These are phyloP conservation scores for Proisotoma minuta DNA, from an alignment of 2,888 invertebrate species.

Conservation along the genomic window DNA sequence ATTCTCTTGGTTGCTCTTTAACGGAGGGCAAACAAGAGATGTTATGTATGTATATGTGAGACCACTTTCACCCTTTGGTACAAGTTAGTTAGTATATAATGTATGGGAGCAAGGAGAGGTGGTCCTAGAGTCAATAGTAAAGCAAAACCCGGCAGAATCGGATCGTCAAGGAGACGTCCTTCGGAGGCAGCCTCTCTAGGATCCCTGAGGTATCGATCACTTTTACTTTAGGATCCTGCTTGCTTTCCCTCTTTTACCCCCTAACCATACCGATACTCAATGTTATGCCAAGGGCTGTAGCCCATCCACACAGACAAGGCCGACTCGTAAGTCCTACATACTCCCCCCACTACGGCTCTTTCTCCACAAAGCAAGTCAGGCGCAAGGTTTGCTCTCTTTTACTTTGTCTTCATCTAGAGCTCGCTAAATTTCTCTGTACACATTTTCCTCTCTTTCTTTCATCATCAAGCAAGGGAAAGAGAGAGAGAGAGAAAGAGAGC, in stretches of 20 bases:
- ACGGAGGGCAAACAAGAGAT: constrained; percentile 1
- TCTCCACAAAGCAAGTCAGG: neutral
- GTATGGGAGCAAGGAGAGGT: constrained; percentile 14
- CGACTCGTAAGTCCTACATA: neutral
- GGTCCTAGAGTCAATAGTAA: neutral
- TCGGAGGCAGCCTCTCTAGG: constrained; percentile 48
- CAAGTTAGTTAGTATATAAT: too few relatives aligned
- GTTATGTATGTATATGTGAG: too few relatives aligned
- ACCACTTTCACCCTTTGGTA: too few relatives aligned
- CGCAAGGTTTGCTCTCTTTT: neutral
- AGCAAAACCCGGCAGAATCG: constrained; percentile 29
- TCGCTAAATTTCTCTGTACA: neutral
- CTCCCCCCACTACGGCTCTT: neutral
- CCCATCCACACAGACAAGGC: neutral
- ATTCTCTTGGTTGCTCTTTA: neutral
- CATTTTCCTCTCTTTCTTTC: neutral
- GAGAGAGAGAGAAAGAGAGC: too few relatives aligned
- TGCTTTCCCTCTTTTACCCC: constrained; percentile 7
- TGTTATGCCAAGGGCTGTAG: neutral
- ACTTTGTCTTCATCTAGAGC: constrained; percentile 10
- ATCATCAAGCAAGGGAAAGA: neutral
- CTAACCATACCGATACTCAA: neutral
- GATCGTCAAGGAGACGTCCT: constrained; percentile 48
- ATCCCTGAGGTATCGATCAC: constrained; percentile 48
- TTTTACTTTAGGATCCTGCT: constrained; percentile 23